phyloP scores from a whole-genome alignment of 1,140 invertebrate genomes.

The Lordiphosa clarofinis region DNA sequence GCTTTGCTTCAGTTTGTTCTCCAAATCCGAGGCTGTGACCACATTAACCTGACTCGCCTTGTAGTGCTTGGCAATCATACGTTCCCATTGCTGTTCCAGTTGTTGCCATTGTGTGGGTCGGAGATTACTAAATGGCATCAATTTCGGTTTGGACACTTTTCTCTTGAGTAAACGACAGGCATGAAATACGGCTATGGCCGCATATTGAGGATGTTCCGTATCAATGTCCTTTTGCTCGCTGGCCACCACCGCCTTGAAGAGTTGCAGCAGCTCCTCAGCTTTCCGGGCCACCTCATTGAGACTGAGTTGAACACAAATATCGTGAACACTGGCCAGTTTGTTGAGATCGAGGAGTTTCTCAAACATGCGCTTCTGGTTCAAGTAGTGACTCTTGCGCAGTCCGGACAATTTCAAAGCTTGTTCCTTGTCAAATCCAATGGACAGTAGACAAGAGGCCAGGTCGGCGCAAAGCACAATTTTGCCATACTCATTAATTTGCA shows the following conservation, averaged over 20 bases:
- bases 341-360: slow-evolving; percentile 79
- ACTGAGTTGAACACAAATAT: slow-evolving; percentile 79
- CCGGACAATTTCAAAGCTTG: slow-evolving; percentile 77
- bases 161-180: slow-evolving; percentile 78
- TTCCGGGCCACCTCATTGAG: slow-evolving; percentile 73
- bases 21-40: slow-evolving; percentile 14
- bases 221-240: slow-evolving; percentile 52
- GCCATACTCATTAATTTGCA: slow-evolving; percentile 74
- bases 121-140: slow-evolving; percentile 78
- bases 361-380: slow-evolving; percentile 78
- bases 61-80: slow-evolving; percentile 66
- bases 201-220: slow-evolving; percentile 79
- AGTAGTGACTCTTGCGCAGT: slow-evolving; percentile 74
- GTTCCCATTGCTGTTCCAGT: slow-evolving; percentile 76
- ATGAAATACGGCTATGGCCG: slow-evolving; percentile 79
- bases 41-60: slow-evolving; percentile 25
- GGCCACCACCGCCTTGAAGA: slow-evolving; percentile 54
- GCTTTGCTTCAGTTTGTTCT: slow-evolving; percentile 35
- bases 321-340: slow-evolving; percentile 69
- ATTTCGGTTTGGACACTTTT: slow-evolving; percentile 72
- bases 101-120: slow-evolving; percentile 78
- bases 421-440: slow-evolving; percentile 72
- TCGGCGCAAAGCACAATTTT: slow-evolving; percentile 72
- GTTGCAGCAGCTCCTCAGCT: slow-evolving; percentile 69
- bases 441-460: slow-evolving; percentile 49